These are phyloP conservation scores for Monoplex corrugatus DNA, from an alignment of 2,888 invertebrate genomes.

Conservation along the genomic window DNA sequence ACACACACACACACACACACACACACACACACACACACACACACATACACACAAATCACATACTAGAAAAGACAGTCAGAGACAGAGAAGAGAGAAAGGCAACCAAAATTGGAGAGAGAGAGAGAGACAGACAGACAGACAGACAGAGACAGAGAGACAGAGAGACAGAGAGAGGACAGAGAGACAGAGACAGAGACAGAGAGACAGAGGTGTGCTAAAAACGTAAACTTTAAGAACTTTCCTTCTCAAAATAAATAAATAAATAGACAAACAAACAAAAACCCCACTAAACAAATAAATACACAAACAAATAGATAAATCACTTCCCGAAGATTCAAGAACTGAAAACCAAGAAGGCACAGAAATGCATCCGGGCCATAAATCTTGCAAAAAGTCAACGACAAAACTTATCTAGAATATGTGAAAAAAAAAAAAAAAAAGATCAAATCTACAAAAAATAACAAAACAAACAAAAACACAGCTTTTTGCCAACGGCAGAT, in stretches of 20 bases:
- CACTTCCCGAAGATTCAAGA: too few relatives aligned
- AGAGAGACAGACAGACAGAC: neutral
- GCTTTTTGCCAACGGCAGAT: too few relatives aligned
- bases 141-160: neutral
- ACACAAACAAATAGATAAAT: neutral
- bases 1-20: neutral
- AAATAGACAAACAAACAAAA: neutral
- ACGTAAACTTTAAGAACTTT: neutral
- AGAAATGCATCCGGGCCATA: neutral
- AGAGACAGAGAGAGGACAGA: neutral
- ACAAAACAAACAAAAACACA: too few relatives aligned
- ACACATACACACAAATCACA: neutral
- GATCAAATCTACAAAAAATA: too few relatives aligned
- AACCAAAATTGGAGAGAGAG: neutral
- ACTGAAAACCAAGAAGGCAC: neutral
- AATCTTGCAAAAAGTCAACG: too few relatives aligned
- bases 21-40: neutral
- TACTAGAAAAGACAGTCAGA: neutral
- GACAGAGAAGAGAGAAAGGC: neutral
- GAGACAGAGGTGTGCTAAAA: neutral
- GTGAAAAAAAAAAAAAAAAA: too few relatives aligned
- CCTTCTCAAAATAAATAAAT: neutral
- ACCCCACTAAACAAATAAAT: neutral
- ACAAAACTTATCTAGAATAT: too few relatives aligned
- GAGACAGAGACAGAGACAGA: neutral